Conservation (phyloP, 1,140 invertebrate species). For the Tenebrio molitor region DNA sequence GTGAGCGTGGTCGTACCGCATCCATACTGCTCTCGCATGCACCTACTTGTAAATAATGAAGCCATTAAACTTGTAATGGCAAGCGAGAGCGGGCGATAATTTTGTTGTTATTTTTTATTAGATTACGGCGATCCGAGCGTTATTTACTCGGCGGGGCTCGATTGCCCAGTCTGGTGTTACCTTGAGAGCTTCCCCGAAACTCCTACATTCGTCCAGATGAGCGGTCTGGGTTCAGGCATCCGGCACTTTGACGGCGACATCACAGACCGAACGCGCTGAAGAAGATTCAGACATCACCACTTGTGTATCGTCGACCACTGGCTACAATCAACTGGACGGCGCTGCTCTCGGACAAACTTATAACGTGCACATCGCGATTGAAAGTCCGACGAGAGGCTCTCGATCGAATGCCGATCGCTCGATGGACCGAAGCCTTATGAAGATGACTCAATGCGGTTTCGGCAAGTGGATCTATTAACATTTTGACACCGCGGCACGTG, state of each 20-base stretch:
- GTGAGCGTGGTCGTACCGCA: neutral
- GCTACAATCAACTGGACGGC: slow-evolving; percentile 26
- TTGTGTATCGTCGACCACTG: slow-evolving; percentile 22
- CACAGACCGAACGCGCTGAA: slow-evolving; percentile 9
- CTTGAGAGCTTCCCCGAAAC: slow-evolving; percentile 36
- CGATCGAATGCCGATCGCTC: neutral
- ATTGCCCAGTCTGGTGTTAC: slow-evolving; percentile 2
- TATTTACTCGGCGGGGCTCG: neutral
- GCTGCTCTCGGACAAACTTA: neutral
- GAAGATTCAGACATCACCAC: slow-evolving; percentile 21
- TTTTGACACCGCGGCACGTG: slow-evolving; percentile 22
- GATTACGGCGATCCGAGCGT: neutral
- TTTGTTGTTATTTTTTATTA: slow-evolving; percentile 40
- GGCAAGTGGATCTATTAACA: neutral
- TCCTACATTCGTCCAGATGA: slow-evolving; percentile 24
- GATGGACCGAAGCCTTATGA: neutral
- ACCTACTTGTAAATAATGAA: slow-evolving; percentile 27
- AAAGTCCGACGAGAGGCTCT: neutral
- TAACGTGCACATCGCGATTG: slow-evolving; percentile 7
- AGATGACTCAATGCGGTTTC: neutral
- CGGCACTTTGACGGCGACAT: slow-evolving; percentile 32
- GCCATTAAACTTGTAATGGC: slow-evolving; percentile 26
- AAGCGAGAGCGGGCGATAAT: slow-evolving; percentile 22
- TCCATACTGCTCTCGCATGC: slow-evolving; percentile 18
- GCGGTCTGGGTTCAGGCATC: slow-evolving; percentile 6